Percentiles rank a stretch among this genome's conserved stretches.
phyloP scores from a whole-genome alignment of 2,113 vertebrate species.

The Crotalus horridus region DNA sequence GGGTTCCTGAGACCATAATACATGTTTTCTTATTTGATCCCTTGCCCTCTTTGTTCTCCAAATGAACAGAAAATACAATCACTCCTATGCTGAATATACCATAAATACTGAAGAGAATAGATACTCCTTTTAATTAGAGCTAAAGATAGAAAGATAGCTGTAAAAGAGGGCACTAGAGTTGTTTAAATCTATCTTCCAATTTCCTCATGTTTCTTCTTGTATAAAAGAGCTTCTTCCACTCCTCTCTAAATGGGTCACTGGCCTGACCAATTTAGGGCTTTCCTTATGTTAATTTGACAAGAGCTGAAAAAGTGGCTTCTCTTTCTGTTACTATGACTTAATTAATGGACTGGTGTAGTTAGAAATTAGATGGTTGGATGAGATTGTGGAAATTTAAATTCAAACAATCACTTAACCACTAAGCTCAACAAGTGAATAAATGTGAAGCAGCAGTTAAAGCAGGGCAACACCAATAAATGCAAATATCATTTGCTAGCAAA shows the following conservation, averaged over 20 bases:
- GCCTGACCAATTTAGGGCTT: not conserved
- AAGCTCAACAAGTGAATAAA: not conserved
- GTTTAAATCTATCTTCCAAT: not conserved
- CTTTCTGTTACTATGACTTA: not conserved
- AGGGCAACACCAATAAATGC: not conserved
- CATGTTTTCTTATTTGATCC: not conserved
- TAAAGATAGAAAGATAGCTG: not conserved
- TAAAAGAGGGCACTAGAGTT: not conserved
- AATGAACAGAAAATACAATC: not conserved
- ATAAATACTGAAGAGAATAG: not conserved
- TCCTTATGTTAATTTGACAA: not conserved
- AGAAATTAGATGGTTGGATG: not conserved
- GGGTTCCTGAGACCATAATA: not conserved
- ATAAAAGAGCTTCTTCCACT: not conserved
- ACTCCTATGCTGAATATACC: not conserved
- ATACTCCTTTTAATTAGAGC: not conserved
- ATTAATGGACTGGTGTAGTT: not conserved
- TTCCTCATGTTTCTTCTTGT: not conserved
- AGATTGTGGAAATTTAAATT: not conserved
- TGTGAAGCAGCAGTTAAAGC: not conserved
- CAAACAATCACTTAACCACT: not conserved
- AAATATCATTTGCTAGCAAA: not conserved
- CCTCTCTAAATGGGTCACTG: not conserved
- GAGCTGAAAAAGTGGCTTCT: not conserved
- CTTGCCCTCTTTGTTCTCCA: not conserved